A percentile compares a stretch with the other conserved stretches of the same genome.
These are phyloP conservation scores for Acipenser transmontanus DNA, from an alignment of 2,797 vertebrate species.

Conservation along the genomic window DNA sequence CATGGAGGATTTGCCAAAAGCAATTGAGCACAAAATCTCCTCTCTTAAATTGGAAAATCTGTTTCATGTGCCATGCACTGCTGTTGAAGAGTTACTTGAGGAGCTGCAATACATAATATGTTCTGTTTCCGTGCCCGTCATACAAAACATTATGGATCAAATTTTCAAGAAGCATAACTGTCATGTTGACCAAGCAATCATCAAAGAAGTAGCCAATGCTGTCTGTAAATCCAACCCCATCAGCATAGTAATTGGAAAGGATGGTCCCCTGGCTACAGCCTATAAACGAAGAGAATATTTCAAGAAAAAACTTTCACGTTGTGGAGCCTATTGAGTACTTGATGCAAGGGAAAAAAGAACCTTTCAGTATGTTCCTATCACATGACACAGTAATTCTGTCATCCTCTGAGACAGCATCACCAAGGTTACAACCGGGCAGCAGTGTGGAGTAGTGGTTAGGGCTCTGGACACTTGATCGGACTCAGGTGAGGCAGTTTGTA, in stretches of 20 bases:
- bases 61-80: not conserved
- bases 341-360: conserved; percentile 6
- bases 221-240: not conserved
- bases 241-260: not conserved
- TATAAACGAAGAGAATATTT: not conserved
- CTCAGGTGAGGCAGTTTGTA: not conserved
- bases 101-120: not conserved
- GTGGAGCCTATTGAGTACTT: not conserved
- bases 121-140: not conserved
- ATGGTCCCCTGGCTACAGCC: not conserved
- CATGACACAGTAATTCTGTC: too few species aligned
- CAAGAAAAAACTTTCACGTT: not conserved
- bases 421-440: too few species aligned
- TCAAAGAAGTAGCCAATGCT: not conserved
- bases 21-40: not conserved
- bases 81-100: not conserved
- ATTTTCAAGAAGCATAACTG: not conserved
- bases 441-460: too few species aligned
- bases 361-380: not conserved
- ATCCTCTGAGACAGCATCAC: too few species aligned
- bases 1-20: not conserved
- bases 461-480: too few species aligned
- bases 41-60: not conserved
- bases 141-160: not conserved
- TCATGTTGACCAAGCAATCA: not conserved